These are phyloP conservation scores for Corythucha ciliata DNA, from an alignment of 2,888 invertebrate species.

Conservation along the genomic window DNA sequence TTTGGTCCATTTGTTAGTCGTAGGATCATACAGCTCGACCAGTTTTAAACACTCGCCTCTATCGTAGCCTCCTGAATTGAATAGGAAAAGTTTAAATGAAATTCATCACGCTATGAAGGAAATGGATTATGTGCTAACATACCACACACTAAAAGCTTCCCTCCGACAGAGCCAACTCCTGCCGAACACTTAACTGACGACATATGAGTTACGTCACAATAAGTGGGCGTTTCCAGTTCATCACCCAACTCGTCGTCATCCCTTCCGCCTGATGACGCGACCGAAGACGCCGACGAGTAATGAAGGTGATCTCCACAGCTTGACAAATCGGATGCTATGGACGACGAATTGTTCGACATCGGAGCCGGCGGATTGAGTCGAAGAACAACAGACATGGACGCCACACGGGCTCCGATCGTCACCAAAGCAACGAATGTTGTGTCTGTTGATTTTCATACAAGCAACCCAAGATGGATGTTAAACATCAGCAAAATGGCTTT, in stretches of 20 bases:
- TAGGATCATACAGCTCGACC: conserved; percentile 65
- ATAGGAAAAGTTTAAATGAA: background rate
- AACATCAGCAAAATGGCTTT: too few species aligned
- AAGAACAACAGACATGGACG: conserved; percentile 50
- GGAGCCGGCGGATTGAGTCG: conserved; percentile 45
- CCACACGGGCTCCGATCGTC: conserved; percentile 47
- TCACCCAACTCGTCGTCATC: background rate
- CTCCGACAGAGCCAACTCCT: conserved; percentile 61
- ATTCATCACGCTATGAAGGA: too few species aligned
- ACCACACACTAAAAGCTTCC: conserved; percentile 69
- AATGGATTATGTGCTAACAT: conserved; percentile 41
- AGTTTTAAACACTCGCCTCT: conserved; percentile 69
- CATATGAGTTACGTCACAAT: conserved; percentile 23
- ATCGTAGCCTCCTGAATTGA: conserved; percentile 60
- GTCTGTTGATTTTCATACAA: conserved; percentile 1
- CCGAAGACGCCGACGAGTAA: background rate
- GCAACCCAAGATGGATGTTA: too few species aligned
- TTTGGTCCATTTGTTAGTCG: conserved; percentile 57
- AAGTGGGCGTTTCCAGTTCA: conserved; percentile 15
- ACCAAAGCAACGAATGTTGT: conserved; percentile 40
- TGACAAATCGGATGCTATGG: conserved; percentile 4
- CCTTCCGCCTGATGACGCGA: too few species aligned
- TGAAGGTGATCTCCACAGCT: conserved; percentile 11
- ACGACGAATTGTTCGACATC: conserved; percentile 30
- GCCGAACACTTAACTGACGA: conserved; percentile 47